Conservation (phyloP, 2,113 vertebrate species). For the Beaufortia kweichowensis region DNA sequence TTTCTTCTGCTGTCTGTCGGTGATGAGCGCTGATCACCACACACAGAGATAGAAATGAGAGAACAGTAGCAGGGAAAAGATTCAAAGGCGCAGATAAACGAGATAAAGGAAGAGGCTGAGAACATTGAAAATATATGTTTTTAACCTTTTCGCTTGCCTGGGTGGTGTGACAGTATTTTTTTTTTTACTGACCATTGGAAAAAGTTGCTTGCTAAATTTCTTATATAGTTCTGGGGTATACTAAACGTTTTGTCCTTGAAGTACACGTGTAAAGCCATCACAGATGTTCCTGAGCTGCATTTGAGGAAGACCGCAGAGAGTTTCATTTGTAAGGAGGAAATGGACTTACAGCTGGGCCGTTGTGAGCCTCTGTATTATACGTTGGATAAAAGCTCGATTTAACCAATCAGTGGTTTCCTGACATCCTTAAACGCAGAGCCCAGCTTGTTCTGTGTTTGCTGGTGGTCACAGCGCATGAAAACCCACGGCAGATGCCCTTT, state of each 20-base stretch:
- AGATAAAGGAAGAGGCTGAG: slow-evolving; percentile 33
- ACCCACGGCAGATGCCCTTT: slow-evolving; percentile 43
- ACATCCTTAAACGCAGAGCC: slow-evolving; percentile 49
- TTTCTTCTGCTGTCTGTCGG: slow-evolving; percentile 39
- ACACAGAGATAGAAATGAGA: slow-evolving; percentile 47
- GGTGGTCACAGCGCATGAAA: slow-evolving; percentile 49
- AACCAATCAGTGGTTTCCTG: slow-evolving; percentile 54
- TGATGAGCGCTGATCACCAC: slow-evolving; percentile 47
- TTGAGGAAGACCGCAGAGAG: background rate
- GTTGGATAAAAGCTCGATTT: slow-evolving; percentile 55
- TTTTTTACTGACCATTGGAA: background rate
- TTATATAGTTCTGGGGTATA: background rate
- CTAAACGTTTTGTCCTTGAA: background rate
- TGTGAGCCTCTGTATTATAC: slow-evolving; percentile 52
- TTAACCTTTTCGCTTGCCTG: too few species aligned
- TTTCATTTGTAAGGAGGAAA: slow-evolving; percentile 45
- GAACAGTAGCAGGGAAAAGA: slow-evolving; percentile 42
- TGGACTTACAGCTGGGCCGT: slow-evolving; percentile 52
- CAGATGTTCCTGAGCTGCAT: slow-evolving; percentile 12
- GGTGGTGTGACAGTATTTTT: background rate
- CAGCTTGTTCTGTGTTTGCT: slow-evolving; percentile 43
- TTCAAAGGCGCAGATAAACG: slow-evolving; percentile 47
- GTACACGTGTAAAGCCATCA: slow-evolving; percentile 26
- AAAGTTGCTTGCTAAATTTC: background rate
- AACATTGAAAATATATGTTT: too few species aligned